Evolutionary conservation across 2,797 vertebrate genomes (phyloP).

Genomic region (Enteromius thamalakanensis): DNA sequence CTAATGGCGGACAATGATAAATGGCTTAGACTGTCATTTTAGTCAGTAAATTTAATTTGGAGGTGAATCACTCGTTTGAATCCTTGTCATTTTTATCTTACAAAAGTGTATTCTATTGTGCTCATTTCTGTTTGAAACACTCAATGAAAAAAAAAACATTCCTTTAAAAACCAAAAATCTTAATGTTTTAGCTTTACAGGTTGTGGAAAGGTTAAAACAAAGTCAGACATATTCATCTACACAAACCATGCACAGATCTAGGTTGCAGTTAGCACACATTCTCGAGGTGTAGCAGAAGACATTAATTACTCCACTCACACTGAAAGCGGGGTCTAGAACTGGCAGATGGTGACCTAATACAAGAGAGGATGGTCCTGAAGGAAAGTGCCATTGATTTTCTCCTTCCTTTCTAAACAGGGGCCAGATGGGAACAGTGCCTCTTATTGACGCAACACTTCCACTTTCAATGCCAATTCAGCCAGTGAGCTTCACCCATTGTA

Average conservation of each 20-base stretch:
- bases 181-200: conserved; percentile 9
- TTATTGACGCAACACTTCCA: conserved; percentile 60
- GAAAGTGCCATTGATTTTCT: conserved; percentile 57
- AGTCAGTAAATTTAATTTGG: background rate
- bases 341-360: conserved; percentile 61
- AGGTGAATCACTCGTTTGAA: background rate
- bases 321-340: conserved; percentile 22
- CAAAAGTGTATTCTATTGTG: background rate
- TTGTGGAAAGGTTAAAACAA: conserved; percentile 13
- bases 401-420: conserved; percentile 43
- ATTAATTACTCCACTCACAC: conserved; percentile 49
- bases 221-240: conserved; percentile 34
- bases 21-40: background rate
- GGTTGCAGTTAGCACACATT: conserved; percentile 24
- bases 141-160: background rate
- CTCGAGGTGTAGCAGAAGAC: conserved; percentile 27
- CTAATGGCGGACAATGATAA: background rate
- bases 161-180: background rate
- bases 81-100: background rate
- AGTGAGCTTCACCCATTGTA: conserved; percentile 31
- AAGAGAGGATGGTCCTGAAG: conserved; percentile 45
- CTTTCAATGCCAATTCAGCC: conserved; percentile 48
- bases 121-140: background rate
- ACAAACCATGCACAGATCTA: conserved; percentile 22
- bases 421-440: conserved; percentile 65